Base-by-base conservation (phyloP, 2,888 invertebrate genomes). In the Hyles lineata region DNA sequence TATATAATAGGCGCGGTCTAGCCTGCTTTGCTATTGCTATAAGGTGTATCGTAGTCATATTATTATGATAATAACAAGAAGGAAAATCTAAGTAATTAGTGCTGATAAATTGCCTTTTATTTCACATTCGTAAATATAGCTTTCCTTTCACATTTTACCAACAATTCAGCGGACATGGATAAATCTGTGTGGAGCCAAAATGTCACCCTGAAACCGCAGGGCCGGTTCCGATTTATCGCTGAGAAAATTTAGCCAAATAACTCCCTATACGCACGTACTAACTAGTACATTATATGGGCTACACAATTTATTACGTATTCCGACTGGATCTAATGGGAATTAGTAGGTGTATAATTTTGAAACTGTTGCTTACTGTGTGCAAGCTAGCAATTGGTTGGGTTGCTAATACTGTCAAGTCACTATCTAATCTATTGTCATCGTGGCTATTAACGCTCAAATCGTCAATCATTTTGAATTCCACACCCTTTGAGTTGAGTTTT, bases 121-220 rank as follows among this genome's bases (percentile, higher is more conserved):
- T 55, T 55, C 55, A n/a, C 55, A 55, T 55, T 43, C 43, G 2
- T 15, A 43, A 43, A 43, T 43, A 43, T 43, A 11, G 11, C 43
- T 43, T 43, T 43, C 43, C 11, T 55, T 55, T 55, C 0, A 55
- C 29, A 29, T 29, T 17, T 29, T 61, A 25, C 5, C 11, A 8
- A n/a, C 32, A 9, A 4, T 9, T 15, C 63, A 5, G 43, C 3
- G 21, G 50, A 15, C 67, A 17, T 15, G 50, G 17, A 67, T 50
- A 50, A 67, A 50, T 67, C 25, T 67, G 23, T 6, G 23, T 50
- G 21, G 21, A 43, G 23, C 50, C 67, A 67, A 43, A 23, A 50
- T 25, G 21, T 43, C 67, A 43, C 50, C 67, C 67, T 23, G 19
- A 67, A 67, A 67, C 67, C 67, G 67, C 67, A 67, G 50, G 8